These are phyloP conservation scores for Rissa tridactyla DNA, from an alignment of 2,113 vertebrate species.

Conservation along the genomic window DNA sequence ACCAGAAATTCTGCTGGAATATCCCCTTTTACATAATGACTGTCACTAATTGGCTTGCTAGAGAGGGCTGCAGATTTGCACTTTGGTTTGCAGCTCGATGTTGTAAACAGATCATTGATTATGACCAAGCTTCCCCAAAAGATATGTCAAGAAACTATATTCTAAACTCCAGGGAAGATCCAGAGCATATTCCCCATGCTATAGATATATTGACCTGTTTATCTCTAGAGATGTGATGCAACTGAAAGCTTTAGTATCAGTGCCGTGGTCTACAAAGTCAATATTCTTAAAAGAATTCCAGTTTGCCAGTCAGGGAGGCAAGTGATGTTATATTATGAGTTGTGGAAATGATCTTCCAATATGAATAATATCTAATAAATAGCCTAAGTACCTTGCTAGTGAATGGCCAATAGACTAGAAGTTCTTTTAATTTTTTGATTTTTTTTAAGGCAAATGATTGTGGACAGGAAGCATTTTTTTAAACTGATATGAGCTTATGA, in stretches of 20 bases:
- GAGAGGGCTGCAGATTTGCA: neutral
- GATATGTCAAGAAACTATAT: neutral
- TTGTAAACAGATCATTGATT: neutral
- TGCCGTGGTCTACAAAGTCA: neutral
- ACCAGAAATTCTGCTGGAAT: neutral
- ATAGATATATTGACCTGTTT: neutral
- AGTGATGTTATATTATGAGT: neutral
- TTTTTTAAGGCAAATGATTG: neutral
- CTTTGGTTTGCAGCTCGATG: neutral
- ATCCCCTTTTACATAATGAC: neutral
- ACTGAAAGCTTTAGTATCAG: neutral
- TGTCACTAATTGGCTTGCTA: neutral
- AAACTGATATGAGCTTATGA: neutral
- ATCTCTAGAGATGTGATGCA: neutral
- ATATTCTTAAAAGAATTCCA: neutral
- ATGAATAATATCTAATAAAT: neutral
- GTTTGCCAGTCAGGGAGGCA: neutral
- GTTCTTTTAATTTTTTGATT: neutral
- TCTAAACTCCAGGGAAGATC: neutral
- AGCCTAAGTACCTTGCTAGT: neutral
- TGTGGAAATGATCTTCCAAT: neutral
- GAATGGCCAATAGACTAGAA: neutral
- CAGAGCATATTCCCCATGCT: neutral
- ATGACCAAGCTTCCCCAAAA: neutral
- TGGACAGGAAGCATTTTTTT: neutral